These are phyloP conservation scores for Apostichopus parvimensis DNA, from an alignment of 35 echinoderm and acorn worm species.

Conservation along the genomic window DNA sequence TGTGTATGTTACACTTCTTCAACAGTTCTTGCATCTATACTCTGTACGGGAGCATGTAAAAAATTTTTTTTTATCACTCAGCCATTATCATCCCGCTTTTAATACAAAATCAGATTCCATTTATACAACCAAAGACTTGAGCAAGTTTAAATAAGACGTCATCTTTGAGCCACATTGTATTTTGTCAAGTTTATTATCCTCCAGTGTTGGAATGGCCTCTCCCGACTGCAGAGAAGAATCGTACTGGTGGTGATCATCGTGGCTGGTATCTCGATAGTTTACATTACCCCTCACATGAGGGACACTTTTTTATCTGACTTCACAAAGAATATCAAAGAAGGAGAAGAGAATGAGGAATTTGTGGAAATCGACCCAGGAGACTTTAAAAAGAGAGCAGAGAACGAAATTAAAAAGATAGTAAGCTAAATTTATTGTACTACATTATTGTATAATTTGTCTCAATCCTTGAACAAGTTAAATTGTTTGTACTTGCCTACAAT, in stretches of 20 bases:
- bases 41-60: too few species aligned
- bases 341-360: neutral
- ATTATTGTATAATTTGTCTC: too few species aligned
- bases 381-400: slow-evolving; percentile 50
- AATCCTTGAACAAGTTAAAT: too few species aligned
- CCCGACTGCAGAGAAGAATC: slow-evolving; percentile 65
- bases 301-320: neutral
- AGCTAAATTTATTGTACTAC: neutral
- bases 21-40: too few species aligned
- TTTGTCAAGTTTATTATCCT: neutral
- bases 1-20: too few species aligned
- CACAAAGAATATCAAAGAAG: neutral
- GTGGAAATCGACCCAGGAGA: slow-evolving; percentile 20
- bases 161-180: too few species aligned
- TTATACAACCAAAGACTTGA: too few species aligned
- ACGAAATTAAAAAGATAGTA: slow-evolving; percentile 52
- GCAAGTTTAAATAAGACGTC: too few species aligned
- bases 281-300: slow-evolving; percentile 58
- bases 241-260: slow-evolving; percentile 45
- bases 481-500: too few species aligned
- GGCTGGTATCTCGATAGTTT: slow-evolving; percentile 26
- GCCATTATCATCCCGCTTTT: too few species aligned
- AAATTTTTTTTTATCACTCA: too few species aligned
- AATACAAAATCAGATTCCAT: too few species aligned
- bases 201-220: slow-evolving; percentile 70